Evolutionary conservation across 2,888 invertebrate species (phyloP).

Genomic region (Candidula unifasciata): DNA sequence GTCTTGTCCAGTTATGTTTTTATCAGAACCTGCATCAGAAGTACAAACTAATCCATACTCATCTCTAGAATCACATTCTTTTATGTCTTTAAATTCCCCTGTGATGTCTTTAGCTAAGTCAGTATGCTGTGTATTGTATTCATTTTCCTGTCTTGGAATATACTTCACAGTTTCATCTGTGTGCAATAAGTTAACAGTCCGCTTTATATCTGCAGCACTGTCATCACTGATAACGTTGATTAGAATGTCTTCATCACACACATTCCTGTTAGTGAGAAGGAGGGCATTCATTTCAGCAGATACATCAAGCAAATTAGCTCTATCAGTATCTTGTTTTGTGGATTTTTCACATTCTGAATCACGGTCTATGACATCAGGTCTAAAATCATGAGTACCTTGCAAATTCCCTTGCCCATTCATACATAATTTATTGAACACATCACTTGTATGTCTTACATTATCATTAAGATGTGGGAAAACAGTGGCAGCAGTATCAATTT

Average conservation of each 20-base stretch:
- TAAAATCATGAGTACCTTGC: not conserved
- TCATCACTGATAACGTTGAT: not conserved
- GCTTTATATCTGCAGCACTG: not conserved
- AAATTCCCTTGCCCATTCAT: not conserved
- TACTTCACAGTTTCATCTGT: not conserved
- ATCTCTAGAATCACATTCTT: not conserved
- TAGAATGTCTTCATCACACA: not conserved
- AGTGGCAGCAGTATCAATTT: not conserved
- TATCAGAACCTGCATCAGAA: not conserved
- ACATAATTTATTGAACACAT: not conserved
- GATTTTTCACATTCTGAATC: not conserved
- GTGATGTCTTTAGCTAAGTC: not conserved
- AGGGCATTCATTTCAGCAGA: not conserved
- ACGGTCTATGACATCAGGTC: not conserved
- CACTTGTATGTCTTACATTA: not conserved
- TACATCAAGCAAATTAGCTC: not conserved
- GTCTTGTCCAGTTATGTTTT: not conserved
- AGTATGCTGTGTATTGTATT: not conserved
- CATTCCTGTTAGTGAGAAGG: not conserved
- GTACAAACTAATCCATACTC: not conserved
- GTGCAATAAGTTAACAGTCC: not conserved
- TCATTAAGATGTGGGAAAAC: not conserved
- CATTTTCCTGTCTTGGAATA: not conserved
- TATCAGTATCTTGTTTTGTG: not conserved
- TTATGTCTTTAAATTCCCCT: not conserved